Evolutionary conservation across 2,113 vertebrate species (phyloP), one percentile per base, ranked within the genome.

Genomic region (Pollimyrus isidori): DNA sequence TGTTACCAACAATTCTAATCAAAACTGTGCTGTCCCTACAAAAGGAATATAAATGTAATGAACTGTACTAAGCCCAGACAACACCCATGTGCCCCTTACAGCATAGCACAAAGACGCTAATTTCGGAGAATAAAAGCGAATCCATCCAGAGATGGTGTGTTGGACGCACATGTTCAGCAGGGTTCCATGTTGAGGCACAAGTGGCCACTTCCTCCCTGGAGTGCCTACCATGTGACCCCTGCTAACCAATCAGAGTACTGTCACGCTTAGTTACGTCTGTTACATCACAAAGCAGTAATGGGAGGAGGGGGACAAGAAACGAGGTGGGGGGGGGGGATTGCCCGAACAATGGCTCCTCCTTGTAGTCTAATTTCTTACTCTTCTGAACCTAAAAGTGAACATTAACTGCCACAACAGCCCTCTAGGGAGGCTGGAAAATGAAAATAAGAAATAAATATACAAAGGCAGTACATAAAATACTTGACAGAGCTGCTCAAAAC

Each of bases 71-170:
- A n/a, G 39, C 2, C 21, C 82, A 4, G 7, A 84, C 21, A 83
- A 17, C 42, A 45, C 7, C 82, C 23, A 46, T 13, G 15, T 11
- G 82, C 45, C 80, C 19, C 19, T 10, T 13, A 46, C 82, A 46
- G 45, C 21, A 42, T 3, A 48, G 82, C 2, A 23, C 82, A 13
- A 90, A 88, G 89, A 92, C 92, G 93, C 89, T 91, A 94, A 95
- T 94, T 30, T 90, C 80, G 49, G 69, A 50, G 0, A 49, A 90
- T 56, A 62, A 30, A 19, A 19, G 89, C 89, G 90, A 92, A 94
- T 94, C 87, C 92, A 94, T 93, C 91, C 91, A 91, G 89, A 80
- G 83, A 90, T 87, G 89, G 86, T 46, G 80, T 80, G 89, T 73
- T 42, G 85, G 7, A 62, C 52, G 45, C 90, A 91, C 83, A 90